Evolutionary conservation across 2,797 vertebrate genomes (phyloP).

Genomic region (Triplophysa yarkandensis): DNA sequence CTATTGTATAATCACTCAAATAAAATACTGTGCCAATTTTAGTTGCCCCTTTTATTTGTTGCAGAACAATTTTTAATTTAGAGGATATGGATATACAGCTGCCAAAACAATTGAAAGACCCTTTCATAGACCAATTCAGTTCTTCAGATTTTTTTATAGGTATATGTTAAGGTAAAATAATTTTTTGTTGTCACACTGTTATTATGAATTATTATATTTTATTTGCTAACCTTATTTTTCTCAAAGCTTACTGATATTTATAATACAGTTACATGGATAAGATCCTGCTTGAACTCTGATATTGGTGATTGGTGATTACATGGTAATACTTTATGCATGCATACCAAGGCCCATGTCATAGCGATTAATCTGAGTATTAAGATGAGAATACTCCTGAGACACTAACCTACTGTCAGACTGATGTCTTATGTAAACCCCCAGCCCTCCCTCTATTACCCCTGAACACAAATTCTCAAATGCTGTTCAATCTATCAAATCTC

Average conservation of each 20-base stretch:
- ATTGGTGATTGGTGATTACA: not conserved
- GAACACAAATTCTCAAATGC: not conserved
- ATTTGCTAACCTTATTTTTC: too few relatives aligned
- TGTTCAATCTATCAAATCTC: not conserved
- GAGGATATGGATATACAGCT: too few relatives aligned
- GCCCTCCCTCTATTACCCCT: conserved; percentile 2
- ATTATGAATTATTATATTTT: too few relatives aligned
- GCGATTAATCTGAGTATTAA: not conserved
- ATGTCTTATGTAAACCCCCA: conserved; percentile 17
- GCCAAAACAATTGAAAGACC: too few relatives aligned
- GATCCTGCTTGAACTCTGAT: not conserved
- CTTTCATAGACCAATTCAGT: too few relatives aligned
- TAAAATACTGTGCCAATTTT: conserved; percentile 92
- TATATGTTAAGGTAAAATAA: too few relatives aligned
- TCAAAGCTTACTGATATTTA: too few relatives aligned
- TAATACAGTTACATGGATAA: not conserved
- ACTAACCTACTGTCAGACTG: not conserved
- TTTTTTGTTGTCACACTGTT: too few relatives aligned
- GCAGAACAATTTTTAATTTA: not conserved
- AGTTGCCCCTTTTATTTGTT: conserved; percentile 51
- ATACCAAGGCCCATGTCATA: not conserved
- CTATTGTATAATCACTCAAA: conserved; percentile 93
- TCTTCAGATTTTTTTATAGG: too few relatives aligned
- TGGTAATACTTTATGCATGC: not conserved
- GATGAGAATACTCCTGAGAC: not conserved